A percentile compares a stretch with the other conserved stretches of the same genome.
These are phyloP conservation scores for Prosopocoilus inquinatus DNA, from an alignment of 2,888 invertebrate species.

Conservation along the genomic window DNA sequence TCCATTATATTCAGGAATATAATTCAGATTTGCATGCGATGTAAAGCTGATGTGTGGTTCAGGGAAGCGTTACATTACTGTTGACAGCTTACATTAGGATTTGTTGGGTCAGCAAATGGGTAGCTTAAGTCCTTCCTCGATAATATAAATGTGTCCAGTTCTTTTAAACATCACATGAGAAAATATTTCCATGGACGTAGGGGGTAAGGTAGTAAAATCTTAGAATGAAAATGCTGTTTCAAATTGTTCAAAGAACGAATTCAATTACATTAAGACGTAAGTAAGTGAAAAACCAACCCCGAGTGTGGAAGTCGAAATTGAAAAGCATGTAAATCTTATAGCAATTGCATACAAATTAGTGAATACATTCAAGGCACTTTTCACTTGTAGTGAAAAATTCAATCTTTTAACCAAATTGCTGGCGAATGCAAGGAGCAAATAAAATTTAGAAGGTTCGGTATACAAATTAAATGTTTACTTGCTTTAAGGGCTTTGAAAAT, in stretches of 20 bases:
- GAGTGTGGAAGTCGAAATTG: slow-evolving; percentile 11
- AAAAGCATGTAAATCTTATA: slow-evolving; percentile 27
- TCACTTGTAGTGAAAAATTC: slow-evolving; percentile 2
- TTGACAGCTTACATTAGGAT: slow-evolving; percentile 33
- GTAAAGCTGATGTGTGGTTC: slow-evolving; percentile 14
- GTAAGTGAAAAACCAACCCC: too few relatives aligned
- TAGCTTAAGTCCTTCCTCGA: slow-evolving; percentile 10
- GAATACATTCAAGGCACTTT: slow-evolving; percentile 16
- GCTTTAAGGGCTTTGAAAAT: too few relatives aligned
- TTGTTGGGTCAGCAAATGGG: slow-evolving; percentile 29
- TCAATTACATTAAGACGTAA: too few relatives aligned
- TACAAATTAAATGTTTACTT: too few relatives aligned
- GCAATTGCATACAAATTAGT: slow-evolving; percentile 26
- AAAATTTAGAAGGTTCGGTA: too few relatives aligned
- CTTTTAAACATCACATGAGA: too few relatives aligned
- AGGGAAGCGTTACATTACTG: slow-evolving; percentile 25
- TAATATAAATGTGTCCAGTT: background rate
- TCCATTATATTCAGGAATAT: background rate
- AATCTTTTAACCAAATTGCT: background rate
- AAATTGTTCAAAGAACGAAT: too few relatives aligned
- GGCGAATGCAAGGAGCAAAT: too few relatives aligned
- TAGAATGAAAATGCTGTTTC: too few relatives aligned
- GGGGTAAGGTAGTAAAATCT: too few relatives aligned
- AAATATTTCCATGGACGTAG: too few relatives aligned
- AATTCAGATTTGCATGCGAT: slow-evolving; percentile 10